phyloP scores from a whole-genome alignment of 2,888 invertebrate species.

The Pherbina coryleti region DNA sequence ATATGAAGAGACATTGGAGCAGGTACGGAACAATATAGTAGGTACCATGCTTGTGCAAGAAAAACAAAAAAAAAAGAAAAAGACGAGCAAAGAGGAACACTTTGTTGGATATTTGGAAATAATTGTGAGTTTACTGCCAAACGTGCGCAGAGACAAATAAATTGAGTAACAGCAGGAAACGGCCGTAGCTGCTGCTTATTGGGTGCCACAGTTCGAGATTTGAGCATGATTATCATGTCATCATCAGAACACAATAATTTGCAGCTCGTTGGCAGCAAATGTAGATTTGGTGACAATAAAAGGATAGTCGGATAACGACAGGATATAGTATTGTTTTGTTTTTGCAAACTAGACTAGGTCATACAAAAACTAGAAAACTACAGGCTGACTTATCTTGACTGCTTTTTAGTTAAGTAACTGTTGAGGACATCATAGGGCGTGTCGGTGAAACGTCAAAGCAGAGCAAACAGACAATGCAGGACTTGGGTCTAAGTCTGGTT shows the following conservation, averaged over 20 bases:
- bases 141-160: constrained; percentile 28
- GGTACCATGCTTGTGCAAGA: too few relatives aligned
- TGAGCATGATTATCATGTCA: constrained; percentile 33
- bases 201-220: constrained; percentile 14
- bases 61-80: too few relatives aligned
- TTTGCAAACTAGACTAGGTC: neutral
- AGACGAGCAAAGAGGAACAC: neutral
- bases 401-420: neutral
- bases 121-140: neutral
- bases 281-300: constrained; percentile 25
- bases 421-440: constrained; percentile 3
- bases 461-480: neutral
- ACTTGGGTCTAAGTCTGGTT: neutral
- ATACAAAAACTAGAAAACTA: too few relatives aligned
- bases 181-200: neutral
- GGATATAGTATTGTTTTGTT: neutral
- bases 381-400: neutral
- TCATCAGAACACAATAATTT: constrained; percentile 32
- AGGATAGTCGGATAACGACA: constrained; percentile 17
- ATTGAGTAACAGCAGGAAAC: neutral
- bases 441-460: constrained; percentile 27
- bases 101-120: neutral
- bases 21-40: neutral
- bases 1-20: neutral
- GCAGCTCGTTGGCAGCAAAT: constrained; percentile 25